These are phyloP conservation scores for Pseudococcus longispinus DNA, from an alignment of 2,888 invertebrate species.

Conservation along the genomic window DNA sequence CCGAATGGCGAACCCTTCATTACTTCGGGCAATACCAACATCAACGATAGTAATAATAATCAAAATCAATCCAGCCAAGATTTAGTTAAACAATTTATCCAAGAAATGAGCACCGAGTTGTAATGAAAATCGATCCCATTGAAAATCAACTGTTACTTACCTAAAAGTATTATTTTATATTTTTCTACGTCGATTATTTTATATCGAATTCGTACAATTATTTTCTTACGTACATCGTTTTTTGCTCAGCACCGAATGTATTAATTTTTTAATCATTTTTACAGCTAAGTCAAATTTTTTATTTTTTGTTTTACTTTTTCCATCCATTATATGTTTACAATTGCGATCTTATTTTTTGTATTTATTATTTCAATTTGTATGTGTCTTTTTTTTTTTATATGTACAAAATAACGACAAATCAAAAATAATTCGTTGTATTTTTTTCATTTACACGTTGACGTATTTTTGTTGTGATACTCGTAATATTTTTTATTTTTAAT, in stretches of 20 bases:
- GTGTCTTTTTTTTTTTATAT: conserved; percentile 6
- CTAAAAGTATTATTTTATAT: not conserved
- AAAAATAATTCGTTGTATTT: not conserved
- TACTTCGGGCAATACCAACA: not conserved
- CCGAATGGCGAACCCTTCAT: not conserved
- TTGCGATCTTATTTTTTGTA: not conserved
- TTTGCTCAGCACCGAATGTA: conserved; percentile 39
- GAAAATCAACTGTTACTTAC: not conserved
- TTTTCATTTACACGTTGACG: not conserved
- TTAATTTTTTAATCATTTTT: conserved; percentile 16
- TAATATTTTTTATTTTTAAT: conserved; percentile 19
- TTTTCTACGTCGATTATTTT: conserved; percentile 28
- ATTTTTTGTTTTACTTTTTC: conserved; percentile 7
- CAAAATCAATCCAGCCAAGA: not conserved
- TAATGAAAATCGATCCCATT: not conserved
- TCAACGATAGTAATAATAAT: conserved; percentile 39
- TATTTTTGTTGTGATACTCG: conserved; percentile 37
- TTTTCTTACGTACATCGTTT: not conserved
- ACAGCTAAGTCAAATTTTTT: conserved; percentile 32
- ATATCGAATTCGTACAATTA: not conserved
- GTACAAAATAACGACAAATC: conserved; percentile 22
- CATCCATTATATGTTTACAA: not conserved
- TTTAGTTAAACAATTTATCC: conserved; percentile 46
- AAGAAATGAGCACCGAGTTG: conserved; percentile 52
- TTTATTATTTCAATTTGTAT: not conserved